Evolutionary conservation across 2,888 invertebrate genomes (phyloP).

Genomic region (Danaus chrysippus): DNA sequence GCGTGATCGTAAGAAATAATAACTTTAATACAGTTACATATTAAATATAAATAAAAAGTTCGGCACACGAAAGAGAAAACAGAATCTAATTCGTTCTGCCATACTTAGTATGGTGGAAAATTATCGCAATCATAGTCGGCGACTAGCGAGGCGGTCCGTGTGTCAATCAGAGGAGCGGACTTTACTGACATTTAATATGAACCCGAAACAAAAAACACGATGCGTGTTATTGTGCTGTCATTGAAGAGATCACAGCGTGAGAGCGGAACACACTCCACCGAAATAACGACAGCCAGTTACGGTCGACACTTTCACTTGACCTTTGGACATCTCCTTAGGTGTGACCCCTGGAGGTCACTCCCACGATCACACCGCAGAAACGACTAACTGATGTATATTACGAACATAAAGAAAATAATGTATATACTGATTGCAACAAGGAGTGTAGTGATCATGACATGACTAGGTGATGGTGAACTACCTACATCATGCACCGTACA

Average conservation of each 20-base stretch:
- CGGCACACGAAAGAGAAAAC: conserved; percentile 3
- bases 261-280: conserved; percentile 6
- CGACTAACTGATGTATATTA: too few species aligned
- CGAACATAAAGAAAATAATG: too few species aligned
- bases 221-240: conserved; percentile 4
- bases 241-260: conserved; percentile 2
- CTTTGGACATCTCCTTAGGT: conserved; percentile 17
- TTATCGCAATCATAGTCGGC: too few species aligned
- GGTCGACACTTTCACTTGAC: conserved; percentile 33
- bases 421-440: too few species aligned
- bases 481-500: too few species aligned
- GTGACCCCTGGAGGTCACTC: conserved; percentile 11
- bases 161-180: too few species aligned
- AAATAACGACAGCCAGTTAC: conserved; percentile 16
- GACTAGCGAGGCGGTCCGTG: too few species aligned
- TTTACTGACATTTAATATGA: too few species aligned
- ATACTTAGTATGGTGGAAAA: too few species aligned
- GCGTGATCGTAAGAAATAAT: conserved; percentile 13
- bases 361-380: neutral
- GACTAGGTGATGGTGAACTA: too few species aligned
- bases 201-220: conserved; percentile 4
- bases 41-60: neutral
- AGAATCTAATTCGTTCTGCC: too few species aligned
- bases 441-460: conserved; percentile 13
- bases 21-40: neutral